A percentile compares a stretch with the other conserved stretches of the same genome.
Conservation (phyloP, 2,113 vertebrate genomes). For the Procavia capensis region DNA sequence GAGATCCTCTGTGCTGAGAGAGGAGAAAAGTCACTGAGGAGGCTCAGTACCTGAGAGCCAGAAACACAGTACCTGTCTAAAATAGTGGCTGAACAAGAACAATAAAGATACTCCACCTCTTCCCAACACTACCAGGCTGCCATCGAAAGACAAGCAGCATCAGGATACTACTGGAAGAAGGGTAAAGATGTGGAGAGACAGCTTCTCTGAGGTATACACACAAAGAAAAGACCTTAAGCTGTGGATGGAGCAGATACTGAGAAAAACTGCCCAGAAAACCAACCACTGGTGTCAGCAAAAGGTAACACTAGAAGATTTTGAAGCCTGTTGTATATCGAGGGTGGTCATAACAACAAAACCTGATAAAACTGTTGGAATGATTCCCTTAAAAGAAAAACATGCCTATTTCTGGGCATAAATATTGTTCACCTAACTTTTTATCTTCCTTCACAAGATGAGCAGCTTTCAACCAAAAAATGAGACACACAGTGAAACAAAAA, state of each 20-base stretch:
- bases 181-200: not conserved
- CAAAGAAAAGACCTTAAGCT: not conserved
- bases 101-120: not conserved
- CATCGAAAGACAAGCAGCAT: not conserved
- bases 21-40: not conserved
- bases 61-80: not conserved
- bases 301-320: too few species aligned
- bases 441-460: not conserved
- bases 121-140: not conserved
- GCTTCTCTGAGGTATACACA: not conserved
- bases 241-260: not conserved
- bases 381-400: not conserved
- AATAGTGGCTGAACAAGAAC: not conserved
- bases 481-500: not conserved
- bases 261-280: not conserved
- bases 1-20: not conserved
- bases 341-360: not conserved
- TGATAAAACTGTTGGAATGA: not conserved
- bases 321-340: not conserved
- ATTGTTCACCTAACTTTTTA: not conserved
- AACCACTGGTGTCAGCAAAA: not conserved
- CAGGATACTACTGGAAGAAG: not conserved
- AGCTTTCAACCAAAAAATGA: not conserved
- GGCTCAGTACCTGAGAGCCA: not conserved
- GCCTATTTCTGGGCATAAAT: not conserved